phyloP scores from a whole-genome alignment of 1,140 invertebrate species.

The Ganaspis sp. region DNA sequence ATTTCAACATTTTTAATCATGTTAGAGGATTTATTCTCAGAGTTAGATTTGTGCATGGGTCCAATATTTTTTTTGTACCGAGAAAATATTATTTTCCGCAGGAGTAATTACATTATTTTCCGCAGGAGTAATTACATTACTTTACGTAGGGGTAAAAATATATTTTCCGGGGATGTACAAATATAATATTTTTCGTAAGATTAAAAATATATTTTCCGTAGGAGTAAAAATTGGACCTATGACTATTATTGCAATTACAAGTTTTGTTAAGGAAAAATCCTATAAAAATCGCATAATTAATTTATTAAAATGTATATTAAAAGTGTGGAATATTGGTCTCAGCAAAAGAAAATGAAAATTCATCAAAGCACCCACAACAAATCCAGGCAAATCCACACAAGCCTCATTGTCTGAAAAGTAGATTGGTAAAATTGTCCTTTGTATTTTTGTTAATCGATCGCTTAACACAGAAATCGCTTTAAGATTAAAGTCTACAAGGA shows the following conservation, averaged over 20 bases:
- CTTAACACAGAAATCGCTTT: conserved; percentile 16
- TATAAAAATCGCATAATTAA: conserved; percentile 1
- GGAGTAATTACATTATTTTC: too few species aligned
- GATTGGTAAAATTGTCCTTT: not conserved
- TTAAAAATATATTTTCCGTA: too few species aligned
- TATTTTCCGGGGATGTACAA: too few species aligned
- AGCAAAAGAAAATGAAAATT: not conserved
- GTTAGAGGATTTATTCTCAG: conserved; percentile 32
- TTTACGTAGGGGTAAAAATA: too few species aligned
- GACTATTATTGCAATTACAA: conserved; percentile 48
- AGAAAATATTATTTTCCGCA: not conserved
- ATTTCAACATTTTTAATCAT: not conserved
- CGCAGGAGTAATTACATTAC: too few species aligned
- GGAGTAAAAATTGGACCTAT: conserved; percentile 58
- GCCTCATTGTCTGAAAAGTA: not conserved
- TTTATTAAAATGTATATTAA: conserved; percentile 1
- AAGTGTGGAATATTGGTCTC: not conserved
- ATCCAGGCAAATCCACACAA: conserved; percentile 21
- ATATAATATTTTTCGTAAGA: too few species aligned
- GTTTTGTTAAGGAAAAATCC: conserved; percentile 10
- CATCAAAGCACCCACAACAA: conserved; percentile 28
- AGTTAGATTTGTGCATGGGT: conserved; percentile 40
- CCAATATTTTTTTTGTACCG: conserved; percentile 21
- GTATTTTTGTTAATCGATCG: conserved; percentile 7
- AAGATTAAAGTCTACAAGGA: conserved; percentile 18